Conservation (phyloP, 23 tunicate genomes). For the Trididemnum clinides region DNA sequence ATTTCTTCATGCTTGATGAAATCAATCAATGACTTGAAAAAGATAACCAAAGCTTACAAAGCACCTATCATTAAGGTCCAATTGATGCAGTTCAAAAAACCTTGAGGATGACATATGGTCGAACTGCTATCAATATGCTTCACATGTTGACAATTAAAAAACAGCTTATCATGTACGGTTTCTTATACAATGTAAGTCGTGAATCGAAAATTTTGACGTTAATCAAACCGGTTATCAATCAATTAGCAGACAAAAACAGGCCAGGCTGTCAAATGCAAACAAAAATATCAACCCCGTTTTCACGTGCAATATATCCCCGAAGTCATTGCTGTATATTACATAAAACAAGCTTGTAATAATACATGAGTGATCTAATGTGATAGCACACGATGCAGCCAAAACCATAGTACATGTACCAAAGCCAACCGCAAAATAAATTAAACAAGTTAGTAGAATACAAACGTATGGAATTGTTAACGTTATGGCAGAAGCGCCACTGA, state of each 20-base stretch:
- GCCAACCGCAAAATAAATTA: conserved; percentile 92
- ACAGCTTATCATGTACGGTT: too few species aligned
- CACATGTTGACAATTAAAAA: too few species aligned
- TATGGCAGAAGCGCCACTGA: conserved; percentile 24
- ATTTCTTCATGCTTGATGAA: too few species aligned
- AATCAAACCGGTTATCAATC: conserved; percentile 28
- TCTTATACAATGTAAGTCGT: too few species aligned
- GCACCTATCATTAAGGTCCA: too few species aligned
- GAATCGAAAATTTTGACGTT: too few species aligned
- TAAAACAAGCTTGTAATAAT: conserved; percentile 16
- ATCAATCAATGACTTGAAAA: too few species aligned
- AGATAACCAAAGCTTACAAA: too few species aligned
- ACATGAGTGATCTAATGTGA: conserved; percentile 67
- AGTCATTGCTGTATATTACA: conserved; percentile 15
- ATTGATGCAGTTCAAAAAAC: too few species aligned
- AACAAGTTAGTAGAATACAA: conserved; percentile 93
- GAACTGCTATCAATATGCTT: too few species aligned
- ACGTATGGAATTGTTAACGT: conserved; percentile 66
- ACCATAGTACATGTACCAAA: conserved; percentile 60
- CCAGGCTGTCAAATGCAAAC: conserved; percentile 79
- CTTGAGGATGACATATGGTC: too few species aligned
- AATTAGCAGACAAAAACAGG: conserved; percentile 57
- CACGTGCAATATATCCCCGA: conserved; percentile 46
- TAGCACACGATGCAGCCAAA: conserved; percentile 79
- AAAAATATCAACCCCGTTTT: conserved; percentile 43